Conservation (phyloP, 2,797 vertebrate species). For the Premnoplex brunnescens region DNA sequence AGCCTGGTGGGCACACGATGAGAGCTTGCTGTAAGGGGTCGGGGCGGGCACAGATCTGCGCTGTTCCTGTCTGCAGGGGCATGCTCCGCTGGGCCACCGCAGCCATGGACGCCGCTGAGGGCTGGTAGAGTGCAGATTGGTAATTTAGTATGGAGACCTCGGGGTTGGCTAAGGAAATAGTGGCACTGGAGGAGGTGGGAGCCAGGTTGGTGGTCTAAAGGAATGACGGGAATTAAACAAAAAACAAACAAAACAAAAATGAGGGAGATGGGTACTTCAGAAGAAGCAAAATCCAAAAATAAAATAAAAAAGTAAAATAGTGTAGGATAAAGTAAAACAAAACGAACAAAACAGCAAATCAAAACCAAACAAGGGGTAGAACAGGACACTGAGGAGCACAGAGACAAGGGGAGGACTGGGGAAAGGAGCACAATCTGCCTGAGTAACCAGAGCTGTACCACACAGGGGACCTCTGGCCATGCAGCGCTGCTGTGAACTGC, state of each 20-base stretch:
- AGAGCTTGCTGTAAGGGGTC: conserved; percentile 99
- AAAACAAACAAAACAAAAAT: conserved; percentile 81
- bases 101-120: conserved; percentile 94
- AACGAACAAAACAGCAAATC: conserved; percentile 6
- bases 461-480: rapidly evolving
- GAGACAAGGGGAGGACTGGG: neutral
- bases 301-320: conserved; percentile 46
- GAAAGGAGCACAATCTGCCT: neutral
- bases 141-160: conserved; percentile 98
- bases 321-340: conserved; percentile 14
- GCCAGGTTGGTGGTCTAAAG: conserved; percentile 92
- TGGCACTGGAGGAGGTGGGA: conserved; percentile 96
- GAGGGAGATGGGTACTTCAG: conserved; percentile 73
- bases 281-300: conserved; percentile 51
- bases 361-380: conserved; percentile 33
- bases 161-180: conserved; percentile 94
- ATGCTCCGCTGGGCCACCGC: conserved; percentile 96
- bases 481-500: rapidly evolving
- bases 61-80: conserved; percentile 91
- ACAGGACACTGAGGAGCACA: neutral
- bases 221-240: conserved; percentile 86
- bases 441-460: neutral
- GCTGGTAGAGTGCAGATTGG: conserved; percentile 98
- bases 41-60: conserved; percentile 94
- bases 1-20: conserved; percentile 98